phyloP scores from a whole-genome alignment of 2,888 invertebrate genomes.

The Pterostichus niger region DNA sequence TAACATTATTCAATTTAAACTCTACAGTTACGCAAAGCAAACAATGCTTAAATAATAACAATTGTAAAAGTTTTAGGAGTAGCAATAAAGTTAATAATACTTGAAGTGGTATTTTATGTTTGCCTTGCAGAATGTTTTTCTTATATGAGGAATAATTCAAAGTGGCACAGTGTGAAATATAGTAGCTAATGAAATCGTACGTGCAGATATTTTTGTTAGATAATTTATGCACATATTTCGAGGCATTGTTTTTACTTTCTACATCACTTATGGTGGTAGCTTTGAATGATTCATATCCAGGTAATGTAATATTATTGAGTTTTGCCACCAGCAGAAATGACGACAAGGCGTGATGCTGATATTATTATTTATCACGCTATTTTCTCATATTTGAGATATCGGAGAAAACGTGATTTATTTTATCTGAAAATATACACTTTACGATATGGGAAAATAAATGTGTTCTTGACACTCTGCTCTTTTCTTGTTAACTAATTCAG shows the following conservation, averaged over 20 bases:
- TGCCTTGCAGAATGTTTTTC: no score
- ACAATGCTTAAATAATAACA: no score
- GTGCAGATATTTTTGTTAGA: background rate
- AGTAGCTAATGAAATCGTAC: background rate
- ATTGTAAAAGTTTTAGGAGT: no score
- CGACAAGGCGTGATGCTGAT: slow-evolving; percentile 14
- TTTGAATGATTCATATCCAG: slow-evolving; percentile 10
- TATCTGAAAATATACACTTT: slow-evolving; percentile 5
- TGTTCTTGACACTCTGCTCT: background rate
- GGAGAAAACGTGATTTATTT: slow-evolving; percentile 26
- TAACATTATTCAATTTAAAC: no score
- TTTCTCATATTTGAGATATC: slow-evolving; percentile 10
- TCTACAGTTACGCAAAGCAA: no score
- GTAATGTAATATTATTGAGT: slow-evolving; percentile 1
- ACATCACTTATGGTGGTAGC: background rate
- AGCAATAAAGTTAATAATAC: no score
- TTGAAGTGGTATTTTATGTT: no score
- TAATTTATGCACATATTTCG: slow-evolving; percentile 23
- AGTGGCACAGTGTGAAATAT: background rate
- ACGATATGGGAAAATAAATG: slow-evolving; percentile 11
- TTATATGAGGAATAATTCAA: no score
- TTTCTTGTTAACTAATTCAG: slow-evolving; percentile 24
- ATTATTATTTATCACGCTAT: slow-evolving; percentile 44
- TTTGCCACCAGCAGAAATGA: background rate
- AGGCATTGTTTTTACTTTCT: slow-evolving; percentile 23